These are phyloP conservation scores for Toxotes chatareus DNA, from an alignment of 2,113 vertebrate genomes.

Conservation along the genomic window DNA sequence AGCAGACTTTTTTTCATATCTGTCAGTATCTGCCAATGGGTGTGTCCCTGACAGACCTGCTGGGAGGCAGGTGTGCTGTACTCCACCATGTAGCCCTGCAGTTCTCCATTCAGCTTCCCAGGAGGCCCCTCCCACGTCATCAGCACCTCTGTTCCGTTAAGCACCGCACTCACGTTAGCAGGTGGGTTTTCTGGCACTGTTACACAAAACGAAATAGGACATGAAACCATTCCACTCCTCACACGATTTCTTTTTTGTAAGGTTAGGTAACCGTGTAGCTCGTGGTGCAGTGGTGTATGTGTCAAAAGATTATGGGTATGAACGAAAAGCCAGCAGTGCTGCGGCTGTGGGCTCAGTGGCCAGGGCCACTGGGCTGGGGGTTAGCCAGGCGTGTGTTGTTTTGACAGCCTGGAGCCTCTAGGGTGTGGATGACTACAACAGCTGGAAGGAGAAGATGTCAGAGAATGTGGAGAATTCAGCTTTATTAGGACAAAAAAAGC, in stretches of 20 bases:
- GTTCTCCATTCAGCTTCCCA: constrained; percentile 85
- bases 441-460: constrained; percentile 62
- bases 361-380: constrained; percentile 23
- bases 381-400: constrained; percentile 63
- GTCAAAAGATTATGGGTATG: not conserved
- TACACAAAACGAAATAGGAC: constrained; percentile 6
- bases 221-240: not conserved
- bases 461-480: constrained; percentile 63
- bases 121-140: constrained; percentile 85
- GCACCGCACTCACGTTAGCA: constrained; percentile 82
- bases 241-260: not conserved
- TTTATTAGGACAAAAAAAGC: constrained; percentile 46
- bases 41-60: constrained; percentile 60
- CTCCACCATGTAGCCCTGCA: constrained; percentile 89
- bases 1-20: not conserved
- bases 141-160: constrained; percentile 86
- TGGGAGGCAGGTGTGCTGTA: constrained; percentile 77
- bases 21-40: not conserved
- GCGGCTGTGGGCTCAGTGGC: not conserved
- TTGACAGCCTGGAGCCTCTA: constrained; percentile 64
- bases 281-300: not conserved
- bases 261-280: not conserved
- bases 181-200: constrained; percentile 88
- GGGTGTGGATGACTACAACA: constrained; percentile 57
- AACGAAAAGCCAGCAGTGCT: not conserved